A percentile compares a stretch with the other conserved stretches of the same genome.
Evolutionary conservation across 2,797 vertebrate species (phyloP).

Genomic region (Telmatherina bonti): DNA sequence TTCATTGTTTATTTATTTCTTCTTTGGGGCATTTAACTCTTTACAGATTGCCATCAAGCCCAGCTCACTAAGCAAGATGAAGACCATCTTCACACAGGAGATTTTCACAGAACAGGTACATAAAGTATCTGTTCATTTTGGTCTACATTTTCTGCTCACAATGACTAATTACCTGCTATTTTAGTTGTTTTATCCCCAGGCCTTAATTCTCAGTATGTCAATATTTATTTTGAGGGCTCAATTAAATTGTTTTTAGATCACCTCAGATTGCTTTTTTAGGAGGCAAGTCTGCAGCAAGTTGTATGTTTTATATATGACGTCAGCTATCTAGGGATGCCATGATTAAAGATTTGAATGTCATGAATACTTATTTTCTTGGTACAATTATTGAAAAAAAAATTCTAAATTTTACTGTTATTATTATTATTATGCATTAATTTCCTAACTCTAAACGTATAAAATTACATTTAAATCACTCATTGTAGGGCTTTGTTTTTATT

Average conservation of each 20-base stretch:
- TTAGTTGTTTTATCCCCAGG: background rate
- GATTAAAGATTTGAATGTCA: too few species aligned
- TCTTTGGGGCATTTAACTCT: constrained; percentile 26
- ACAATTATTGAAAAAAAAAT: too few species aligned
- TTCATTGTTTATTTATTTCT: constrained; percentile 5
- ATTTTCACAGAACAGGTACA: constrained; percentile 98
- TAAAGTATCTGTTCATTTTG: background rate
- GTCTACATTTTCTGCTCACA: background rate
- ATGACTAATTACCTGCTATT: background rate
- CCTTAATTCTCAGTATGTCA: background rate
- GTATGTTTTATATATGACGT: background rate
- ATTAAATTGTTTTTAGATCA: background rate
- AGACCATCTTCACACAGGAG: constrained; percentile 98
- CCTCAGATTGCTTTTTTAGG: background rate
- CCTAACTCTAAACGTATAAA: too few species aligned
- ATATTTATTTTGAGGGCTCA: background rate
- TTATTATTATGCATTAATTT: too few species aligned
- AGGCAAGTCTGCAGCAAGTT: background rate
- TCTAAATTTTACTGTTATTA: too few species aligned
- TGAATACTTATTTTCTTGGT: too few species aligned
- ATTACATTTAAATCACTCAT: too few species aligned
- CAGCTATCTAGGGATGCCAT: too few species aligned
- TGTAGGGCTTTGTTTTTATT: too few species aligned
- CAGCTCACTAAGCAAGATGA: constrained; percentile 98
- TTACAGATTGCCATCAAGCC: constrained; percentile 98